phyloP scores from a whole-genome alignment of 2,888 invertebrate species.

The Drosophila percnosoma region DNA sequence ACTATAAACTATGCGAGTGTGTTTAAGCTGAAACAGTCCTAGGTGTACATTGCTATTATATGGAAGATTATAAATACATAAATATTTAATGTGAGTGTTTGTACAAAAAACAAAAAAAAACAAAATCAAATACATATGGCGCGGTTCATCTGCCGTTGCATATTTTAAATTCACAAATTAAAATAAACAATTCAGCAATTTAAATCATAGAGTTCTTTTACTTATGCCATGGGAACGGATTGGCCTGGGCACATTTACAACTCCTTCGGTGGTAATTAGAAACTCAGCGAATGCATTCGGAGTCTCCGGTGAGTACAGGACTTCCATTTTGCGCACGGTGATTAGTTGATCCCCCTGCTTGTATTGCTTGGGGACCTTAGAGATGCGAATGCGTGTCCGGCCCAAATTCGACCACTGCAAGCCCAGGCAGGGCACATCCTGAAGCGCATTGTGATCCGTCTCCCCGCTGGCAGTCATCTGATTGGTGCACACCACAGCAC shows the following conservation, averaged over 20 bases:
- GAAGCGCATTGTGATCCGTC: conserved; percentile 31
- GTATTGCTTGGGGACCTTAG: conserved; percentile 81
- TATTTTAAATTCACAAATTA: conserved; percentile 64
- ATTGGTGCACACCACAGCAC: conserved; percentile 89
- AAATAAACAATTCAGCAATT: conserved; percentile 59
- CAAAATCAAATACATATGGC: conserved; percentile 7
- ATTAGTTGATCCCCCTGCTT: conserved; percentile 66
- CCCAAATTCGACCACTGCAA: conserved; percentile 89
- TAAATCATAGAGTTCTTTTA: conserved; percentile 14
- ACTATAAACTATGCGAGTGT: conserved; percentile 42
- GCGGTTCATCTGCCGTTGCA: conserved; percentile 46
- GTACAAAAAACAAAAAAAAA: conserved; percentile 51
- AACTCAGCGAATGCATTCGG: conserved; percentile 85
- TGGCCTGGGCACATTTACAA: conserved; percentile 69
- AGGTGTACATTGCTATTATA: conserved; percentile 65
- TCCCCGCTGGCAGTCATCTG: conserved; percentile 86
- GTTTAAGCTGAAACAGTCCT: conserved; percentile 49
- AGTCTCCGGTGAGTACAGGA: conserved; percentile 87
- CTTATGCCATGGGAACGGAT: not conserved
- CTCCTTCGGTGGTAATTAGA: conserved; percentile 85
- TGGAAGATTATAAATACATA: conserved; percentile 33
- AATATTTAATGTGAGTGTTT: conserved; percentile 67
- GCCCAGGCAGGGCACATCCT: conserved; percentile 87
- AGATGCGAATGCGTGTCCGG: conserved; percentile 86
- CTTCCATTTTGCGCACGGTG: conserved; percentile 85